phyloP scores from a whole-genome alignment of 2,888 invertebrate genomes.

The Perizoma affinitatum region DNA sequence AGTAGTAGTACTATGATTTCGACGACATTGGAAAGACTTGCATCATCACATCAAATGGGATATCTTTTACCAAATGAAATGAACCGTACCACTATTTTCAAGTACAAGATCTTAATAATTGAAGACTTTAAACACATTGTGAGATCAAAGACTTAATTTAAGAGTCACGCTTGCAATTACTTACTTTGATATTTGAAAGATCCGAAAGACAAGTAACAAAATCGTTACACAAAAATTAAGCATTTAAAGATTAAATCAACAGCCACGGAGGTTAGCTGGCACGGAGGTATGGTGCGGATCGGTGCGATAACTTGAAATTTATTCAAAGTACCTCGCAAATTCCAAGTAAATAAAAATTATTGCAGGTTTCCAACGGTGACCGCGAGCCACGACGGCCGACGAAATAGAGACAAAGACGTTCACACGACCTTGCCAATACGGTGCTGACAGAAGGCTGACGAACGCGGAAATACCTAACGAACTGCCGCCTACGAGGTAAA shows the following conservation, averaged over 20 bases:
- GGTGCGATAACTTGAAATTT: conserved; percentile 16
- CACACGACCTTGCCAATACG: conserved; percentile 75
- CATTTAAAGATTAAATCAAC: conserved; percentile 14
- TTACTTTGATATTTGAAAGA: too few species aligned
- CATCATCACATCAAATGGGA: too few species aligned
- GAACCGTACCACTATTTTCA: too few species aligned
- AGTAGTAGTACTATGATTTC: not conserved
- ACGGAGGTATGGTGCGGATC: too few species aligned
- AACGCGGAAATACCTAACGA: conserved; percentile 68
- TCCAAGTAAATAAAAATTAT: conserved; percentile 27
- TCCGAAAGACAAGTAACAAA: not conserved
- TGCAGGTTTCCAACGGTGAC: conserved; percentile 32
- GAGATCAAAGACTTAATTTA: too few species aligned
- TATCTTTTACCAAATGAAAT: too few species aligned
- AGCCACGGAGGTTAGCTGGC: not conserved
- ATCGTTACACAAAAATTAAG: not conserved
- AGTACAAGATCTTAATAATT: too few species aligned
- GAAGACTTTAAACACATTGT: too few species aligned
- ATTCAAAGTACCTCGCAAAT: conserved; percentile 17
- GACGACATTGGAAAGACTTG: conserved; percentile 9
- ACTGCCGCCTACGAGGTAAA: conserved; percentile 74
- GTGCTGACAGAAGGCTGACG: conserved; percentile 65
- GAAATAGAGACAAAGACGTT: conserved; percentile 78
- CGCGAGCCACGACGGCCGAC: conserved; percentile 39
- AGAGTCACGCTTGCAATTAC: too few species aligned